phyloP scores from a whole-genome alignment of 2,888 invertebrate species.

The Abrostola triplasia region DNA sequence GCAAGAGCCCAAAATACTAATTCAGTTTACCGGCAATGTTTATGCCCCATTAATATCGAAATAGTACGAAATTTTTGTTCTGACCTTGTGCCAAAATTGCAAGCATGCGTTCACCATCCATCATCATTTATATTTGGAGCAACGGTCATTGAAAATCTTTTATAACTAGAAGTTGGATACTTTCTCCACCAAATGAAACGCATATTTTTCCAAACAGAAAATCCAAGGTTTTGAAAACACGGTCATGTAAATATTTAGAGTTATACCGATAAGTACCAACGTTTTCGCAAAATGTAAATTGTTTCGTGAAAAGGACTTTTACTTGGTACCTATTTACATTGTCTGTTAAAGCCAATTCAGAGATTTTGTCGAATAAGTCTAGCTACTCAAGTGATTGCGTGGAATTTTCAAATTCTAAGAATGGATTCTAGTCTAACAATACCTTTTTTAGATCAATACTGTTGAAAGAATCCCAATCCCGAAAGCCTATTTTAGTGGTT shows the following conservation, averaged over 20 bases:
- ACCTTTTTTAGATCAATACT: slow-evolving; percentile 14
- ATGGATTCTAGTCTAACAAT: background rate
- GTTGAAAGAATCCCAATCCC: slow-evolving; percentile 4
- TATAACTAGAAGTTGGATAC: slow-evolving; percentile 14
- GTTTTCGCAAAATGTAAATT: slow-evolving; percentile 9
- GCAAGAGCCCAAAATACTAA: slow-evolving; percentile 13
- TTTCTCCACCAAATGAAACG: slow-evolving; percentile 20
- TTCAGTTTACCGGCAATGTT: slow-evolving; percentile 37
- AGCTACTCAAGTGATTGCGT: slow-evolving; percentile 1
- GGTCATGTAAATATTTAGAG: slow-evolving; percentile 15
- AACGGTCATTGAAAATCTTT: slow-evolving; percentile 15
- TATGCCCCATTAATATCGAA: slow-evolving; percentile 33
- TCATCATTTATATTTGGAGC: slow-evolving; percentile 48
- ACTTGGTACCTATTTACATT: no score
- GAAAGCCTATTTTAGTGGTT: background rate
- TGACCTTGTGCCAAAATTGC: slow-evolving; percentile 55
- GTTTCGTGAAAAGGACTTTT: no score
- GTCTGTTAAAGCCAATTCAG: background rate
- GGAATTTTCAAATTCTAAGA: slow-evolving; percentile 13
- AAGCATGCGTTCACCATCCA: slow-evolving; percentile 29
- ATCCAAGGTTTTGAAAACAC: slow-evolving; percentile 4
- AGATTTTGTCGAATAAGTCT: slow-evolving; percentile 3
- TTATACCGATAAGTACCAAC: slow-evolving; percentile 13
- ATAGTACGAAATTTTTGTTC: slow-evolving; percentile 36
- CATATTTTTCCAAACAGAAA: slow-evolving; percentile 8